Evolutionary conservation across 2,888 invertebrate genomes (phyloP), one percentile per base, ranked within the genome.

Genomic region (Ophion costatus): DNA sequence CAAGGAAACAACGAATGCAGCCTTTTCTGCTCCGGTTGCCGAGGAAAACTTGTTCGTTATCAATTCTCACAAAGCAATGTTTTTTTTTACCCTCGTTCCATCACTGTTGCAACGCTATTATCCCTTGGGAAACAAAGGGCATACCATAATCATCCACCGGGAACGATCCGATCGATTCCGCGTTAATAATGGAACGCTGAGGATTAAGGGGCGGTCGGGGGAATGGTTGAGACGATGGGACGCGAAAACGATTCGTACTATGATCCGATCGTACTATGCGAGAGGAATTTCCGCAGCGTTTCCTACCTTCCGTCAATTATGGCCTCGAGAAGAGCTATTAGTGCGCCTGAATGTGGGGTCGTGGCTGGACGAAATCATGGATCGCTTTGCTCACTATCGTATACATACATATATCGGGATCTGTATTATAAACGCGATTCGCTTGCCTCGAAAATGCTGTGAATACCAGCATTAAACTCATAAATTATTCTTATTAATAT

Each of bases 241-340:
- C 61, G 74, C 22, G 73, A 57, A 45, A 57, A 66, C 73, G 78
- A 73, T 74, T 73, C 74, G 67, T 73, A 61, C 42, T 14, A 67
- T 67, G 78, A 77, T 67, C 73, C 73, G 77, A 78, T 78, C 20
- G 73, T 73, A 51, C 51, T 73, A 73, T 61, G 59, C 59, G 73
- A 73, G 73, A 73, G 73, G 73, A 82, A 78, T 82, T 82, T 78
- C 82, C 78, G 77, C 73, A 73, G 82, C 82, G 74, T 74, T 82
- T 73, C 24, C 66, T 69, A 78, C 67, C 61, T 82, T 82, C 73
- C 82, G 77, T 82, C 82, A 67, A 78, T 82, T 82, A 82, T 38
- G 77, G 76, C 64, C 73, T 66, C n/a, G 64, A 73, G 77, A 74
- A 78, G 77, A 77, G 82, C 77, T 67, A 82, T 82, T 82, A 82